Base-by-base conservation (phyloP, 2,113 vertebrate genomes). In the Caracal caracal region DNA sequence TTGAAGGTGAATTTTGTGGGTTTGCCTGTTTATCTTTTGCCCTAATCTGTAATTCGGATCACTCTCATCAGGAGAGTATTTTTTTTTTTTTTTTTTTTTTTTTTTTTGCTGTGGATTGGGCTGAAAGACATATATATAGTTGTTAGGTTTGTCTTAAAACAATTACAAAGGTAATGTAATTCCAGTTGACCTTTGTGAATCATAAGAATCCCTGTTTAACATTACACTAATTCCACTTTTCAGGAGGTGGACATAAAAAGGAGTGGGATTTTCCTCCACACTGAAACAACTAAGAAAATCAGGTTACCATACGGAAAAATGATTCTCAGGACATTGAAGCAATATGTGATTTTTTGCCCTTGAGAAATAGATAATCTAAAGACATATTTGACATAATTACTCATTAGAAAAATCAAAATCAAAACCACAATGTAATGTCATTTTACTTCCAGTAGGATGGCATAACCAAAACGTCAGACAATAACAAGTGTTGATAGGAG, bases 171-270 rank as follows among this genome's bases (percentile, higher is more conserved):
- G 17, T 43, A 71, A 91, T 59, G 3, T 2, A 66, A 66, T 59
- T 76, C 47, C 30, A 76, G 0, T 15, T 90, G 19, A 53, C 9
- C 11, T 59, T 76, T 88, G 16, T 56, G 20, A 71, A 90, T 71
- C 47, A 19, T 80, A 56, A 28, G 16, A 70, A 49, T 78, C 2
- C 20, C 47, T 90, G n/a, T 78, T 70, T 65, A 71, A 47, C 30
- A 59, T 30, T 51, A 1, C 51, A 56, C 5, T 43, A 90, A 75
- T 61, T 84, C 2, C 4, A 35, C 2, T 75, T 66, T 63, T 76
- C 1, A 4, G 6, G 10, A 3, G 1, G 4, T 65, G 30, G 0
- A 15, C 11, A 35, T 43, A 82, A 4, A 49, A 33, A 35, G 12
- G 3, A 3, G 4, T 47, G 33, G 0, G 0, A 40, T 80, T 95